phyloP scores from a whole-genome alignment of 2,113 vertebrate genomes.

The Larimichthys crocea region DNA sequence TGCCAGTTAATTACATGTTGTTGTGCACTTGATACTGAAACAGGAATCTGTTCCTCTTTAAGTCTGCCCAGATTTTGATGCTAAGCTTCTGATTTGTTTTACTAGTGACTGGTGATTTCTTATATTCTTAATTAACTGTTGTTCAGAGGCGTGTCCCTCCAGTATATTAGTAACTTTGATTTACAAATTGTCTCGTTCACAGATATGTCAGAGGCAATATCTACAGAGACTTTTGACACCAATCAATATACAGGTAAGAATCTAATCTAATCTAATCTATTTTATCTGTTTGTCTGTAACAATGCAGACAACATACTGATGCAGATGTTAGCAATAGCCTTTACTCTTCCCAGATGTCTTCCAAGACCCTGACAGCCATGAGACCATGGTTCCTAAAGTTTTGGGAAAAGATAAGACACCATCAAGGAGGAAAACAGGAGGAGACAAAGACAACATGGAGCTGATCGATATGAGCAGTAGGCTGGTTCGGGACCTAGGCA shows the following conservation, averaged over 20 bases:
- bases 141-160: too few relatives aligned
- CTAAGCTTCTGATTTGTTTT: too few relatives aligned
- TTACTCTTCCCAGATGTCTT: constrained; percentile 23
- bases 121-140: too few relatives aligned
- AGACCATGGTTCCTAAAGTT: constrained; percentile 31
- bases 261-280: too few relatives aligned
- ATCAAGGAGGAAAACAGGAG: background rate
- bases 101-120: too few relatives aligned
- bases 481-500: constrained; percentile 14
- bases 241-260: constrained; percentile 51
- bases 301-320: background rate
- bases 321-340: background rate
- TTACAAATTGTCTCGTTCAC: constrained; percentile 11
- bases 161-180: too few relatives aligned
- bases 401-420: constrained; percentile 24
- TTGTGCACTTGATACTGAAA: too few relatives aligned
- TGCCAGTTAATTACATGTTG: too few relatives aligned
- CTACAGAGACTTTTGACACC: constrained; percentile 53
- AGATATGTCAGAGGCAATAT: constrained; percentile 68
- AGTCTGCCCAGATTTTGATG: too few relatives aligned
- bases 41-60: too few relatives aligned
- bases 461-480: constrained; percentile 3
- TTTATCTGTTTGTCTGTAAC: background rate
- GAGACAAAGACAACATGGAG: background rate
- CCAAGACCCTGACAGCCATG: constrained; percentile 65